Percentiles rank a stretch among this genome's conserved stretches.
phyloP scores from a whole-genome alignment of 2,113 vertebrate genomes.

The Gobio gobio region DNA sequence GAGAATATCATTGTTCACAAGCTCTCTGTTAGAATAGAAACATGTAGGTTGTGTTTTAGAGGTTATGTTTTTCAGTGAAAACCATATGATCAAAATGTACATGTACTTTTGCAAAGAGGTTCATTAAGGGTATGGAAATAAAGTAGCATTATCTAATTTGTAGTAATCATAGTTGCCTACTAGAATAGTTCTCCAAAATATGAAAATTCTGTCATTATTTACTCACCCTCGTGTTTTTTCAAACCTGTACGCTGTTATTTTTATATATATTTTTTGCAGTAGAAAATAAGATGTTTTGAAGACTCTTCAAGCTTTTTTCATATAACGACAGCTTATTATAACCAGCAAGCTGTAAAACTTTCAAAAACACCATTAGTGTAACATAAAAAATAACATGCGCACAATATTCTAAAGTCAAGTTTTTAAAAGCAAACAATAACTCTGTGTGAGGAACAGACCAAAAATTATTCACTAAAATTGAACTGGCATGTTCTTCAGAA shows the following conservation, averaged over 20 bases:
- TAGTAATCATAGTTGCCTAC: neutral
- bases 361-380: neutral
- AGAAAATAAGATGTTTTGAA: neutral
- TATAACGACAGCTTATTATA: neutral
- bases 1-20: conserved; percentile 18
- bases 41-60: neutral
- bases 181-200: neutral
- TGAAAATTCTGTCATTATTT: neutral
- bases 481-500: neutral
- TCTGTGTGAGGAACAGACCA: neutral
- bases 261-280: neutral
- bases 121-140: neutral
- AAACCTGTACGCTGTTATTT: neutral
- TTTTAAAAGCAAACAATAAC: neutral
- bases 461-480: neutral
- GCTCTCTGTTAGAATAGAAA: neutral
- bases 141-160: neutral
- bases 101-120: neutral
- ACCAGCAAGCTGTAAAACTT: neutral
- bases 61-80: neutral
- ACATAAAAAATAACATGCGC: neutral
- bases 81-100: neutral
- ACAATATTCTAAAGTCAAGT: neutral
- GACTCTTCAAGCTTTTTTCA: neutral
- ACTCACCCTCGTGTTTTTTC: neutral